phyloP scores from a whole-genome alignment of 2,888 invertebrate genomes.

The Eupithecia exiguata region DNA sequence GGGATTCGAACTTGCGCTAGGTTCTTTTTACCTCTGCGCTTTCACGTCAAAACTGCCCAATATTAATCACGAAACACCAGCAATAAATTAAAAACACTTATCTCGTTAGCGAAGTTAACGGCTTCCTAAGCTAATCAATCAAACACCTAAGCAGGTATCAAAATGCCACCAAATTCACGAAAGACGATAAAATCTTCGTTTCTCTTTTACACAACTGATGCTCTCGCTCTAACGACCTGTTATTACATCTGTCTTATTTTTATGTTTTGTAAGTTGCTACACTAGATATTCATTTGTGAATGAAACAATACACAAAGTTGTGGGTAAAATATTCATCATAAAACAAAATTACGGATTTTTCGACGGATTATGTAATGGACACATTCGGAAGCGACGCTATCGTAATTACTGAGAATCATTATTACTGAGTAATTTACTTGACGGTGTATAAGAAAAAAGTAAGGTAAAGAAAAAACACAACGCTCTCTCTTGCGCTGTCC shows the following conservation, averaged over 20 bases:
- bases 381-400: constrained; percentile 18
- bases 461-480: no score
- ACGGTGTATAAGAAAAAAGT: no score
- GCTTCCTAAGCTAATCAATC: constrained; percentile 29
- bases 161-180: constrained; percentile 44
- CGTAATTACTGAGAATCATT: no score
- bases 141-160: constrained; percentile 12
- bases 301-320: constrained; percentile 39
- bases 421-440: no score
- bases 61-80: background rate
- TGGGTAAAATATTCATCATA: constrained; percentile 42
- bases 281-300: constrained; percentile 43
- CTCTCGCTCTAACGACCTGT: constrained; percentile 44
- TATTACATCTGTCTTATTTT: constrained; percentile 46
- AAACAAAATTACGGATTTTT: constrained; percentile 31
- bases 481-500: no score
- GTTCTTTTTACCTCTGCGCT: background rate
- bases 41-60: background rate
- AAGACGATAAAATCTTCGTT: constrained; percentile 53
- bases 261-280: constrained; percentile 25
- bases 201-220: constrained; percentile 51
- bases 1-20: background rate
- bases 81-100: background rate
- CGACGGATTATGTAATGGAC: constrained; percentile 26
- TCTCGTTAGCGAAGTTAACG: background rate